Percentiles rank a stretch among this genome's conserved stretches.
Conservation (phyloP, 2,888 invertebrate species). For the Phasia obesa region DNA sequence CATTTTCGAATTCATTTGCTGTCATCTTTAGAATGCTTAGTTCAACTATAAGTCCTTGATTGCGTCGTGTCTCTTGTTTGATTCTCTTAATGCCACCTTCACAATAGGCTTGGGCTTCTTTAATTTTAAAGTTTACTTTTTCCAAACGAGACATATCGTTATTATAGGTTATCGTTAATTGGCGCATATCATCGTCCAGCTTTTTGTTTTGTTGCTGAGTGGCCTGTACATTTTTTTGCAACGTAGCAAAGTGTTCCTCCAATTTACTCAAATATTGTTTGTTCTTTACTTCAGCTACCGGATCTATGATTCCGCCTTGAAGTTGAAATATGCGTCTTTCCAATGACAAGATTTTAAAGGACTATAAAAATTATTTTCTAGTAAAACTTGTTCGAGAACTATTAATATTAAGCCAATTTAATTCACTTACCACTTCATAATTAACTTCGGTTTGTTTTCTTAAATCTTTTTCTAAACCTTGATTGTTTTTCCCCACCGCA, state of each 20-base stretch:
- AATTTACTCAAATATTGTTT: constrained; percentile 82
- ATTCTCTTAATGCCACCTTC: constrained; percentile 85
- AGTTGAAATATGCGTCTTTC: constrained; percentile 81
- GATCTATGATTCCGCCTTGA: constrained; percentile 80
- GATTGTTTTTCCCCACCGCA: constrained; percentile 73
- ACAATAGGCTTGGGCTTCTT: constrained; percentile 84
- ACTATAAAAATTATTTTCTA: constrained; percentile 72
- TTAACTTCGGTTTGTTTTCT: constrained; percentile 85
- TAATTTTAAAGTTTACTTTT: constrained; percentile 83
- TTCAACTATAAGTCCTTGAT: constrained; percentile 85
- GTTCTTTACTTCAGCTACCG: constrained; percentile 79
- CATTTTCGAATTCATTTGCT: constrained; percentile 86
- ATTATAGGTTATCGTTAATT: constrained; percentile 83
- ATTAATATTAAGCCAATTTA: neutral
- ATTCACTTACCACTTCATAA: constrained; percentile 84
- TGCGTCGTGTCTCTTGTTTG: constrained; percentile 81
- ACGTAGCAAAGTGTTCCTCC: constrained; percentile 81
- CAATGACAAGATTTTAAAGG: constrained; percentile 82
- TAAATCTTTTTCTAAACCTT: constrained; percentile 82
- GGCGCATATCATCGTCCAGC: constrained; percentile 85
- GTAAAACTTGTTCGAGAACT: neutral
- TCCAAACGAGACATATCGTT: constrained; percentile 83
- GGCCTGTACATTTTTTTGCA: constrained; percentile 81
- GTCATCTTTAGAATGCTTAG: constrained; percentile 87
- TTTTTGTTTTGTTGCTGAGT: constrained; percentile 84